Evolutionary conservation across 1,140 invertebrate genomes (phyloP).

Genomic region (Limonius californicus): DNA sequence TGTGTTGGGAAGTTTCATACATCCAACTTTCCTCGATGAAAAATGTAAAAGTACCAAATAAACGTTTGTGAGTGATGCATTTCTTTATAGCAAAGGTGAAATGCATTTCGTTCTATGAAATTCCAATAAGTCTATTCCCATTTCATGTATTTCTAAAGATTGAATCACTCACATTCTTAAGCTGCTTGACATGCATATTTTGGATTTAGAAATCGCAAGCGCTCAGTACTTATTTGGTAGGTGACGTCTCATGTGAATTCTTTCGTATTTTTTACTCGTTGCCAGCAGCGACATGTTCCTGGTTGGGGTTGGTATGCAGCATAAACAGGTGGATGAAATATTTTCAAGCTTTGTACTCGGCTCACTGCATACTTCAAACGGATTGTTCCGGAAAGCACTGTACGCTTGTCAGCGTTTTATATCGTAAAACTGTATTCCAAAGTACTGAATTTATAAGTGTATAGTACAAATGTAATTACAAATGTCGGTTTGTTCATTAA

Average conservation of each 20-base stretch:
- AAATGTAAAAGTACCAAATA: too few relatives aligned
- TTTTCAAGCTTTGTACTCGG: slow-evolving; percentile 2
- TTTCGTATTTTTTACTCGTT: background rate
- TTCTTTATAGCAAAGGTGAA: background rate
- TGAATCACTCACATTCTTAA: slow-evolving; percentile 9
- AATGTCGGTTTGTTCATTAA: too few relatives aligned
- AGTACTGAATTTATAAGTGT: too few relatives aligned
- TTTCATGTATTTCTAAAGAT: slow-evolving; percentile 6
- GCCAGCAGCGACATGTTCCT: background rate
- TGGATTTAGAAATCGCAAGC: background rate
- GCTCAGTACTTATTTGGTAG: background rate
- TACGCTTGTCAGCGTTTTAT: background rate
- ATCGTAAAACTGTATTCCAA: too few relatives aligned
- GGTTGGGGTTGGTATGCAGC: background rate
- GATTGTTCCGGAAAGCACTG: background rate
- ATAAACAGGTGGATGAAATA: background rate
- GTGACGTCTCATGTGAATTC: background rate
- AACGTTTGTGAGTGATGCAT: too few relatives aligned
- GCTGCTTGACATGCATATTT: background rate
- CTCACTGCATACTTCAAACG: background rate
- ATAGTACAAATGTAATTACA: too few relatives aligned
- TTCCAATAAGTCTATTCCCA: background rate
- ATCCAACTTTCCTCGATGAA: too few relatives aligned
- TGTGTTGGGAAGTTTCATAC: too few relatives aligned
- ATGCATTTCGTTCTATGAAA: background rate